These are phyloP conservation scores for Athripsodes cinereus DNA, from an alignment of 2,888 invertebrate species.

Conservation along the genomic window DNA sequence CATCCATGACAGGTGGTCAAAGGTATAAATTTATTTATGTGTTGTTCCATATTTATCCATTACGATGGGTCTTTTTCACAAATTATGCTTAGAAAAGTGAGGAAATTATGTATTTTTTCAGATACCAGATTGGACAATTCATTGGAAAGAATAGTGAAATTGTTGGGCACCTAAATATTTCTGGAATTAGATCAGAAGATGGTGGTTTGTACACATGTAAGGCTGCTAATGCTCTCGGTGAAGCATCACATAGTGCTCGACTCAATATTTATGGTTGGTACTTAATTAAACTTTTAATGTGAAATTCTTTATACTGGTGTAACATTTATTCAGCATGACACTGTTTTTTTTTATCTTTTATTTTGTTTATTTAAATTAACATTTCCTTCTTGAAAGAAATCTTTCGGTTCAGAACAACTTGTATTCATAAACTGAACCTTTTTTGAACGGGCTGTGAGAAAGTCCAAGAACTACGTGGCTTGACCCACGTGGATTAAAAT, in stretches of 20 bases:
- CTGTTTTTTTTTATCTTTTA: not conserved
- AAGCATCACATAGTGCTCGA: conserved; percentile 67
- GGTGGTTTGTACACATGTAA: conserved; percentile 81
- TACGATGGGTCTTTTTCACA: no score
- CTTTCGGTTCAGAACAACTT: no score
- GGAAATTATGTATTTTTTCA: conserved; percentile 29
- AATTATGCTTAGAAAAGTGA: no score
- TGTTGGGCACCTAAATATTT: conserved; percentile 79
- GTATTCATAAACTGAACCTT: no score
- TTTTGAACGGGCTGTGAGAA: no score
- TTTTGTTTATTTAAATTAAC: no score
- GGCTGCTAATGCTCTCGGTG: conserved; percentile 70
- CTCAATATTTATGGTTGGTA: conserved; percentile 72
- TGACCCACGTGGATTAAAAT: no score
- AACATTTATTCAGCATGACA: no score
- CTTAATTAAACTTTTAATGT: no score
- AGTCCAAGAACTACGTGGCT: no score
- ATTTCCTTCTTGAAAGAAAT: no score
- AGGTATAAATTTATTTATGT: conserved; percentile 29
- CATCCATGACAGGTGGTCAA: conserved; percentile 38
- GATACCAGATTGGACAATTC: conserved; percentile 76
- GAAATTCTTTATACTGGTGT: no score
- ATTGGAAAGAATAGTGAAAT: conserved; percentile 76
- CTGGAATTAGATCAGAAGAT: conserved; percentile 71
- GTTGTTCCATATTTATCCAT: not conserved